Percentiles rank a stretch among this genome's conserved stretches.
Evolutionary conservation across 2,888 invertebrate species (phyloP).

Genomic region (Thyatira batis): DNA sequence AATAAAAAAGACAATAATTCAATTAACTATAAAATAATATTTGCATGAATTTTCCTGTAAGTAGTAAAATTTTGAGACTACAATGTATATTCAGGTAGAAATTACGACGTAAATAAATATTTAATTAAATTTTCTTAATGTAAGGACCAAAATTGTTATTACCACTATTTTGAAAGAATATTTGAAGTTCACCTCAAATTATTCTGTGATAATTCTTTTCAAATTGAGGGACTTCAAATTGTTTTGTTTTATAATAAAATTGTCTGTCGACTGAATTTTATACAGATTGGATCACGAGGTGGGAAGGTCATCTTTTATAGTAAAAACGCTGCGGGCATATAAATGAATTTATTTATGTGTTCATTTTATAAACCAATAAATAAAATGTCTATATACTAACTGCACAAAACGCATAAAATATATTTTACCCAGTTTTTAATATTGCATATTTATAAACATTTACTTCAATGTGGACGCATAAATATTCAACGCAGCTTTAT

Average conservation of each 20-base stretch:
- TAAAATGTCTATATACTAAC: neutral
- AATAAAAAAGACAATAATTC: constrained; percentile 27
- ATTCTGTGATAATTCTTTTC: constrained; percentile 81
- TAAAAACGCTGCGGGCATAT: neutral
- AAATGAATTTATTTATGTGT: neutral
- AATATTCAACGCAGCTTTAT: neutral
- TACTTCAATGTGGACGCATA: constrained; percentile 6
- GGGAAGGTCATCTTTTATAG: neutral
- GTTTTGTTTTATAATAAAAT: constrained; percentile 38
- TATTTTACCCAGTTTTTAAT: neutral
- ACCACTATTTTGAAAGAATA: constrained; percentile 21
- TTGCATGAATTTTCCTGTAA: neutral
- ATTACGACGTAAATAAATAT: constrained; percentile 14
- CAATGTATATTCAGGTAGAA: constrained; percentile 24
- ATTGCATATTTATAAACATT: constrained; percentile 5
- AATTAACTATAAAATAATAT: constrained; percentile 9
- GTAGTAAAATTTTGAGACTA: constrained; percentile 24
- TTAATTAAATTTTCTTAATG: constrained; percentile 15
- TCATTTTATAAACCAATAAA: neutral
- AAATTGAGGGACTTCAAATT: constrained; percentile 78
- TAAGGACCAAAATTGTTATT: constrained; percentile 37
- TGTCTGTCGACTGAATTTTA: constrained; percentile 11
- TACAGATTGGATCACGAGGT: constrained; percentile 1
- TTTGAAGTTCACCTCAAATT: constrained; percentile 77
- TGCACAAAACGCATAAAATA: neutral